phyloP scores from a whole-genome alignment of 2,797 vertebrate genomes.

The Rhyacichthys aspro region DNA sequence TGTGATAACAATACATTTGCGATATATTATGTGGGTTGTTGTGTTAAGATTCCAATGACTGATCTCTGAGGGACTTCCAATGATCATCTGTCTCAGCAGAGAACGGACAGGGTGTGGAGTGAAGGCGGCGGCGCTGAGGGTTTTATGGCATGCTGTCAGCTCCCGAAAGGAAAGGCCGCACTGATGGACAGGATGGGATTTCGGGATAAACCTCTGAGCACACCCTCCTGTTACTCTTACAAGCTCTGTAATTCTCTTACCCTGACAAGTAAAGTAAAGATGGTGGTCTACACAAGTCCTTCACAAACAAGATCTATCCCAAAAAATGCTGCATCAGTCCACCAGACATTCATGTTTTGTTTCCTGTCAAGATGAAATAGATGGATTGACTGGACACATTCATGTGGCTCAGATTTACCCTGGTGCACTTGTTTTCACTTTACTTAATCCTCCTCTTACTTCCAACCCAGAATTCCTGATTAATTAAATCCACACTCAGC shows the following conservation, averaged over 20 bases:
- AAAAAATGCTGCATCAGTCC: too few relatives aligned
- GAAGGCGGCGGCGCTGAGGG: constrained; percentile 37
- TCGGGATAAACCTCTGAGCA: constrained; percentile 38
- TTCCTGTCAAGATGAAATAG: background rate
- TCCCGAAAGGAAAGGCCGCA: constrained; percentile 41
- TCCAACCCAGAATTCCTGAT: constrained; percentile 55
- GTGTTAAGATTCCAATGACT: too few relatives aligned
- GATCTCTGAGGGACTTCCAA: constrained; percentile 4
- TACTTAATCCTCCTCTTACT: constrained; percentile 59
- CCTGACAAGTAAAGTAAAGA: constrained; percentile 2
- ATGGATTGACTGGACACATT: constrained; percentile 8
- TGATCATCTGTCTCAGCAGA: constrained; percentile 24
- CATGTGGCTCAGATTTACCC: constrained; percentile 21
- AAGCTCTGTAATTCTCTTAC: constrained; percentile 9
- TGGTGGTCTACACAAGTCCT: background rate
- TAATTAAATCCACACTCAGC: constrained; percentile 67
- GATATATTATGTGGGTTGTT: too few relatives aligned
- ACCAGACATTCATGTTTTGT: too few relatives aligned
- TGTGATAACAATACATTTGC: too few relatives aligned
- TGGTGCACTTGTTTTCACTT: constrained; percentile 31
- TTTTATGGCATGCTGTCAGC: constrained; percentile 52
- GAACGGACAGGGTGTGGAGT: constrained; percentile 49
- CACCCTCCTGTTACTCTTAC: constrained; percentile 29
- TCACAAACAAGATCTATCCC: too few relatives aligned
- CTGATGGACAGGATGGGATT: constrained; percentile 53